Evolutionary conservation across 2,113 vertebrate genomes (phyloP).

Genomic region (Macheiramphus alcinus): DNA sequence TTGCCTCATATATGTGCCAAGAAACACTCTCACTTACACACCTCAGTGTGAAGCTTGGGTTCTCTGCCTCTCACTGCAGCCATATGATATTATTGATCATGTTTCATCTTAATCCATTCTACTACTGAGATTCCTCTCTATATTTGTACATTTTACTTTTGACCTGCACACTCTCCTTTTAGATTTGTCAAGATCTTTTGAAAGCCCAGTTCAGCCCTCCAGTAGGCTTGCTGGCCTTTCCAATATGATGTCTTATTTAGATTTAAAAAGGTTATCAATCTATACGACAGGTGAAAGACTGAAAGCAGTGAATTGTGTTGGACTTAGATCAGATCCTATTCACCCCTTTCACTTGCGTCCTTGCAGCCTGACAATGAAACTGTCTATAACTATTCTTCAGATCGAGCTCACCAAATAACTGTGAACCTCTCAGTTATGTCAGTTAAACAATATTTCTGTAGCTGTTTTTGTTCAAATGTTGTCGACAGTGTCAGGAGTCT

Average conservation of each 20-base stretch:
- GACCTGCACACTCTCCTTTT: not conserved
- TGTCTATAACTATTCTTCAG: not conserved
- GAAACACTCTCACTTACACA: not conserved
- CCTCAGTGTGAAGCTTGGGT: not conserved
- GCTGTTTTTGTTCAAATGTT: not conserved
- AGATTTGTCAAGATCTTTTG: not conserved
- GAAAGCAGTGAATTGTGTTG: not conserved
- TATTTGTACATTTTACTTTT: not conserved
- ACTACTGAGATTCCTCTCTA: not conserved
- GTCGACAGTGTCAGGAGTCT: not conserved
- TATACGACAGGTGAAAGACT: not conserved
- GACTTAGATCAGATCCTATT: not conserved
- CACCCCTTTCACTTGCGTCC: fast-evolving
- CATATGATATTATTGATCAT: not conserved
- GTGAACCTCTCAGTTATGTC: not conserved
- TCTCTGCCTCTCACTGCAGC: not conserved
- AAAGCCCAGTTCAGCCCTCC: not conserved
- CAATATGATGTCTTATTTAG: not conserved
- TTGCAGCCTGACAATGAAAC: not conserved
- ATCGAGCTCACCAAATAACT: not conserved
- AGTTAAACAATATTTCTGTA: not conserved
- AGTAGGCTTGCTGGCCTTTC: not conserved
- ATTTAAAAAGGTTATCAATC: not conserved
- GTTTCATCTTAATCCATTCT: not conserved
- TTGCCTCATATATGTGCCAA: not conserved